Base-by-base conservation (phyloP, 2,797 vertebrate genomes). In the Malacoraja senta region DNA sequence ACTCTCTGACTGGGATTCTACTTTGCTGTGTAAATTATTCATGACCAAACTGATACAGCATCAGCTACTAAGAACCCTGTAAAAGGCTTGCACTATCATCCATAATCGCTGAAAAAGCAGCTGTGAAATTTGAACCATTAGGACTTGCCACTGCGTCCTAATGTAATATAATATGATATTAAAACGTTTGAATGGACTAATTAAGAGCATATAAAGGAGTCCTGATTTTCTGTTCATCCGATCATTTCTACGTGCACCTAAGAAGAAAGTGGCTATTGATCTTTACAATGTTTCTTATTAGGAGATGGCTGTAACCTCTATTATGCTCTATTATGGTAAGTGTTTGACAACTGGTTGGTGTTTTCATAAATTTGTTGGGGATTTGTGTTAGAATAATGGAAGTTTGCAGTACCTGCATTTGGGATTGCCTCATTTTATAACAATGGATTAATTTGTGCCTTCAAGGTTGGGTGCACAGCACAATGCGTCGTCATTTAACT, bases 21-120 rank as follows among this genome's bases (percentile, higher is more conserved):
- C 97, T 98, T 98, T 98, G 97, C 96, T 93, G 95, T 94, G 96
- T 98, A 97, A 98, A 98, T 99, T 97, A 98, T 98, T 98, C 97
- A 98, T 97, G 96, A 95, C 94, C 95, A 95, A 96, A 96, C 97
- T 96, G 96, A 96, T 94, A 96, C 96, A 96, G 96, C 96, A 96
- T 96, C 96, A 96, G 97, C 95, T 96, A 95, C 95, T 94, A 96
- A 96, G 97, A 96, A 96, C 95, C 95, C 96, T 94, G 97, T 96
- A 96, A 97, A 96, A 97, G 96, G 96, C 96, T 97, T 96, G 96
- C 97, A 97, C 98, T 98, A 98, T 98, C 97, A 96, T 96, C 96
- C 95, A 96, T 96, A 97, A 98, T 98, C 97, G 98, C 95, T 97
- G 97, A 96, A 96, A 96, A 96, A 96, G 95, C 95, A 96, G 96